Conservation (phyloP, 2,888 invertebrate species). For the Capitulum mitella region DNA sequence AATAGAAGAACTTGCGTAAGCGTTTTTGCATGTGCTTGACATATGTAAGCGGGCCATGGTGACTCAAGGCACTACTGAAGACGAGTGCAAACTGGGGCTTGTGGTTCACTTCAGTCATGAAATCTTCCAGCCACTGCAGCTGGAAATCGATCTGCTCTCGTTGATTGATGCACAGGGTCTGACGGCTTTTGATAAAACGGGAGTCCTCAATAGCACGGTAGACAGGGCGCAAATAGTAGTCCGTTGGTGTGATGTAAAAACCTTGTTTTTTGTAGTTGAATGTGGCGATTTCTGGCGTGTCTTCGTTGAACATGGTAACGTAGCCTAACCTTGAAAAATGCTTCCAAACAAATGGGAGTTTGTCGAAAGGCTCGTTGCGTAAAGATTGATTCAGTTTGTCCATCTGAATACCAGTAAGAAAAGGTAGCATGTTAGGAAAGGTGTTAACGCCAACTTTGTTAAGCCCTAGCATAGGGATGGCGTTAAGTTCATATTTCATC, state of each 20-base stretch:
- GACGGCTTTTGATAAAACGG: neutral
- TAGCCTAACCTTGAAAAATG: neutral
- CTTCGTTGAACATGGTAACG: neutral
- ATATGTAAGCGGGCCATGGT: neutral
- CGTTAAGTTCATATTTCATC: neutral
- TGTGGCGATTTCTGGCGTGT: neutral
- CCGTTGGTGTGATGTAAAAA: neutral
- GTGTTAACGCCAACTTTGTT: neutral
- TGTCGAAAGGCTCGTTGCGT: neutral
- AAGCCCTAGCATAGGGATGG: neutral
- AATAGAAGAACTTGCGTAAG: neutral
- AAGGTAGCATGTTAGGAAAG: neutral
- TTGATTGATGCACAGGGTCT: neutral
- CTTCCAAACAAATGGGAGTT: neutral
- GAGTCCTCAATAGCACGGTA: neutral
- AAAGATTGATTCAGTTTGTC: neutral
- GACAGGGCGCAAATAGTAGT: neutral
- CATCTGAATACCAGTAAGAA: neutral
- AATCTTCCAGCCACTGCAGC: neutral
- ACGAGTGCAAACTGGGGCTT: neutral
- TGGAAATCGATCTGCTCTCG: neutral
- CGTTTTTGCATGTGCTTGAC: neutral
- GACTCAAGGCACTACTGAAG: neutral
- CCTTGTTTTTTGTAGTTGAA: neutral
- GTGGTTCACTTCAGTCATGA: neutral